Base-by-base conservation (phyloP, 2,888 invertebrate genomes). In the Cheilosia pagana region DNA sequence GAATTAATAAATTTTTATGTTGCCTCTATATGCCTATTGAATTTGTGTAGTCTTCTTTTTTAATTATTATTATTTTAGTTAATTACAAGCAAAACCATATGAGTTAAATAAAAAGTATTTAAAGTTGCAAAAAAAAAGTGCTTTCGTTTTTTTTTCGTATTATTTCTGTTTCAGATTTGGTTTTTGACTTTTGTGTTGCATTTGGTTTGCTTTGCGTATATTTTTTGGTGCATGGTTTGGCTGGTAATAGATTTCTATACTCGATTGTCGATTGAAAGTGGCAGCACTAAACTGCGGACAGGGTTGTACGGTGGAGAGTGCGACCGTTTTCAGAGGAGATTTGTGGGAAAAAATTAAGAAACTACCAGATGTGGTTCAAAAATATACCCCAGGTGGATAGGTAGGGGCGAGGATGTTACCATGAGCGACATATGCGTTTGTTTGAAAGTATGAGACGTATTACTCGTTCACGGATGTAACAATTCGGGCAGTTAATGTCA, bases 91-190 rank as follows among this genome's bases (percentile, higher is more conserved):
- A 59, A 55, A 78, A 75, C 48, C 25, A 19, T 60, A 57, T 50
- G 23, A 74, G 39, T 63, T 63, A 74, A 81, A 81, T 86, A 85
- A 87, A 35, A 87, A 87, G 63, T 81, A 87, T 79, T 82, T 76
- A 87, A 87, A 86, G 60, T 82, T 86, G 72, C 85, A 70, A 71
- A 63, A 65, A 74, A 55, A 65, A 16, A 25, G 41, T 43, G 57
- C 43, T 57, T 35, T 55, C 65, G 8, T 31, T 72, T 55, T 62
- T 63, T 71, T 72, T 1, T 43, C 45, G 63, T 43, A 21, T 31
- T 28, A 10, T 48, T 43, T 55, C 12, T 48, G 25, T 19, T 71
- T 45, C 57, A 57, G 50, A 60, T 68, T 62, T 55, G 25, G 55
- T 39, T 78, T 63, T 19, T 41, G 48, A 21, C 55, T 77, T 78